Conservation (phyloP, 2,888 invertebrate species). For the Morpho achilles region DNA sequence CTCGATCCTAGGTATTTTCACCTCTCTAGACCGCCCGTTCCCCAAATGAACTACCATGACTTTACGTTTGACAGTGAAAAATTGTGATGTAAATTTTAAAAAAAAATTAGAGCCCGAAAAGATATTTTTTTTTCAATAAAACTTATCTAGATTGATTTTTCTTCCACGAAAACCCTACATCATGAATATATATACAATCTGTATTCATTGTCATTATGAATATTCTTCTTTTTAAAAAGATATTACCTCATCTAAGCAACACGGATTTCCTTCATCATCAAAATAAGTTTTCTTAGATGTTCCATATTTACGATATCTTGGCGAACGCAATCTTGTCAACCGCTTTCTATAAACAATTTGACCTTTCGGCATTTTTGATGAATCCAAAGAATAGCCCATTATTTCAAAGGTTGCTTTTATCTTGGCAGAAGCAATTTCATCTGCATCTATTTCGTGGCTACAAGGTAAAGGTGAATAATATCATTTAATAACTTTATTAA, state of each 20-base stretch:
- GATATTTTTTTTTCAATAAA: too few species aligned
- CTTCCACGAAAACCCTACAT: too few species aligned
- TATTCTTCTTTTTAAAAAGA: neutral
- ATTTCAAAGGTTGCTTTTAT: constrained; percentile 82
- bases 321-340: constrained; percentile 76
- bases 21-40: too few species aligned
- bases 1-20: too few species aligned
- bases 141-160: too few species aligned
- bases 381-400: constrained; percentile 76
- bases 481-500: too few species aligned
- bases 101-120: too few species aligned
- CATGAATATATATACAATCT: too few species aligned
- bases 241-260: constrained; percentile 50
- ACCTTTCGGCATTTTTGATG: constrained; percentile 66
- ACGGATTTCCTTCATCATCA: constrained; percentile 82
- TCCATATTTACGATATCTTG: constrained; percentile 52
- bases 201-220: too few species aligned
- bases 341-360: constrained; percentile 82
- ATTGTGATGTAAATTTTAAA: too few species aligned
- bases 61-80: too few species aligned
- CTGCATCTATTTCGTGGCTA: constrained; percentile 77
- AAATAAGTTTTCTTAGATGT: constrained; percentile 80
- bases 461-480: constrained; percentile 31
- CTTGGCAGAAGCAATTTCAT: constrained; percentile 72
- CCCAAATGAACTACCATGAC: too few species aligned